These are phyloP conservation scores for Apoderus coryli DNA, from an alignment of 2,888 invertebrate genomes.

Conservation along the genomic window DNA sequence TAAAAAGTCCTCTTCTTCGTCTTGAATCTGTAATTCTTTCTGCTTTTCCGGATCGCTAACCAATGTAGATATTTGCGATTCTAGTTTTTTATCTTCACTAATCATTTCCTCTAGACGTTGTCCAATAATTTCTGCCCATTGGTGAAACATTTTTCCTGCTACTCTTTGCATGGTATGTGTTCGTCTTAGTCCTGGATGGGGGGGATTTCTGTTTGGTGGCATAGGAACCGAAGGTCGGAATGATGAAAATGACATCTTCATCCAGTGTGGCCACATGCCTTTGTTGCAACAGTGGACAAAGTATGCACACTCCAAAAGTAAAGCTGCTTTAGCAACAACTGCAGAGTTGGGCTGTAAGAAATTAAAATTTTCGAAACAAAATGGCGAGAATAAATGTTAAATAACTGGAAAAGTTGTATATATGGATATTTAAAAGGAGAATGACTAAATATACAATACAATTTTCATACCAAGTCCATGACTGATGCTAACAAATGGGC, in stretches of 20 bases:
- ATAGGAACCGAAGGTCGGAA: slow-evolving; percentile 57
- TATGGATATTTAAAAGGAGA: background rate
- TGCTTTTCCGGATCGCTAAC: slow-evolving; percentile 66
- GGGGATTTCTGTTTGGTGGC: slow-evolving; percentile 32
- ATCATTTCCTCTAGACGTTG: slow-evolving; percentile 83
- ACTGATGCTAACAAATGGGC: slow-evolving; percentile 88
- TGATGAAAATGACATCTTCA: slow-evolving; percentile 71
- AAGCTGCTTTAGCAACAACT: slow-evolving; percentile 79
- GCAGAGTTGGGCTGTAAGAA: slow-evolving; percentile 74
- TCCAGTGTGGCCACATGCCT: slow-evolving; percentile 98
- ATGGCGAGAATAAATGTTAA: background rate
- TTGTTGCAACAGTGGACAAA: slow-evolving; percentile 96
- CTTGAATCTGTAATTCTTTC: slow-evolving; percentile 62
- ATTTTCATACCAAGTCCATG: slow-evolving; percentile 63
- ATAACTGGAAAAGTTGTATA: background rate
- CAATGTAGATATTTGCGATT: slow-evolving; percentile 49
- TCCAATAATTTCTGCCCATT: slow-evolving; percentile 77
- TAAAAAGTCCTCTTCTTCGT: slow-evolving; percentile 93
- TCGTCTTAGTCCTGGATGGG: slow-evolving; percentile 25
- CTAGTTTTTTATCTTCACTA: slow-evolving; percentile 60
- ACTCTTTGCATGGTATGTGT: slow-evolving; percentile 67
- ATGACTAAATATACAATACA: too few species aligned
- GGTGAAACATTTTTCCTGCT: slow-evolving; percentile 94
- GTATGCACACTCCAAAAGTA: slow-evolving; percentile 88
- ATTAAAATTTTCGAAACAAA: slow-evolving; percentile 6